Evolutionary conservation across 2,888 invertebrate genomes (phyloP).

Genomic region (Steinernema hermaphroditum): DNA sequence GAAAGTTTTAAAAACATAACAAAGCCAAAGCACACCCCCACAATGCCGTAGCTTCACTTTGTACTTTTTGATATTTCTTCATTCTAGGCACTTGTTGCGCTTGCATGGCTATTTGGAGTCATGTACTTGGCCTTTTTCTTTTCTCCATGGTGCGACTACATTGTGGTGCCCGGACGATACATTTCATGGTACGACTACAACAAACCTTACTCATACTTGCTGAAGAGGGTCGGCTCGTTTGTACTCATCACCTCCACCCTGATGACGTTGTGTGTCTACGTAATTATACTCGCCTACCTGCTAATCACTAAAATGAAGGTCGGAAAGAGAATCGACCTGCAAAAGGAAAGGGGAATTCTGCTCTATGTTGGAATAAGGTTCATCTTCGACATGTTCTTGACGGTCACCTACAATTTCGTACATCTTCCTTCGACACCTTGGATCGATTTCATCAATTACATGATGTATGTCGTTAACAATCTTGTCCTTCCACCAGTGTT

Average conservation of each 20-base stretch:
- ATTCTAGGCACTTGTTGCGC: background rate
- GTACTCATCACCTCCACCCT: background rate
- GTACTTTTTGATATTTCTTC: too few relatives aligned
- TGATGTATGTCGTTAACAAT: background rate
- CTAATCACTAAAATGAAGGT: background rate
- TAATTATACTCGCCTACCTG: background rate
- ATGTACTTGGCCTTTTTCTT: background rate
- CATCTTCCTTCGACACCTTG: background rate
- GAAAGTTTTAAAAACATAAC: too few relatives aligned
- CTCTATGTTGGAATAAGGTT: background rate
- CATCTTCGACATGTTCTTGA: slow-evolving; percentile 12
- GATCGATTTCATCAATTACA: background rate
- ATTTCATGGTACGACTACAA: background rate
- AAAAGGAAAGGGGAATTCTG: background rate
- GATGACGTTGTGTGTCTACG: background rate
- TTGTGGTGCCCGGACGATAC: slow-evolving; percentile 4
- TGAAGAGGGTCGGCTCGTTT: background rate
- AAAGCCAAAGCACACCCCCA: too few relatives aligned
- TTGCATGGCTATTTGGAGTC: background rate
- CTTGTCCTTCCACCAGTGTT: background rate
- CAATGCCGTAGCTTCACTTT: too few relatives aligned
- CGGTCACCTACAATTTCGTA: slow-evolving; percentile 3
- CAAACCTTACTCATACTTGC: background rate
- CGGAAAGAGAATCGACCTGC: background rate
- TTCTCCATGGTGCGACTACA: slow-evolving; percentile 15